These are phyloP conservation scores for Troides helena DNA, from an alignment of 2,888 invertebrate genomes.

Conservation along the genomic window DNA sequence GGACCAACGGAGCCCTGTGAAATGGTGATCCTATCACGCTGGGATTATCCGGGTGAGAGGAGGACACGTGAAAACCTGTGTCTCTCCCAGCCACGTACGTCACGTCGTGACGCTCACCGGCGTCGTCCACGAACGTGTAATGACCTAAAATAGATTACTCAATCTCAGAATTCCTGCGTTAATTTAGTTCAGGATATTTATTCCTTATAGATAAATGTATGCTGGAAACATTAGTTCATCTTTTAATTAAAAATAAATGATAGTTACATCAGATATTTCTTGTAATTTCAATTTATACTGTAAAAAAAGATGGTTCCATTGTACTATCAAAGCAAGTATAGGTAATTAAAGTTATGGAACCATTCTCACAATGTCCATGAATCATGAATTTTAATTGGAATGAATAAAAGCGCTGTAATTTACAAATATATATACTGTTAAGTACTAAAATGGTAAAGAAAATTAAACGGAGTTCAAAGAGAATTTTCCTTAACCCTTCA, in stretches of 20 bases:
- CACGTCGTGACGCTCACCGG: slow-evolving; percentile 87
- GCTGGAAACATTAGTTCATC: no score
- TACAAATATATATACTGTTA: no score
- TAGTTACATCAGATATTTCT: neutral
- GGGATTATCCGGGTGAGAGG: slow-evolving; percentile 84
- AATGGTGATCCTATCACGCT: slow-evolving; percentile 83
- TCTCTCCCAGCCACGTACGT: slow-evolving; percentile 87
- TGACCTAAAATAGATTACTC: slow-evolving; percentile 59
- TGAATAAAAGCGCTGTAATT: neutral
- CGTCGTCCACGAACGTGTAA: slow-evolving; percentile 87
- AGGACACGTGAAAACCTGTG: slow-evolving; percentile 88
- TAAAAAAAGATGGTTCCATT: neutral
- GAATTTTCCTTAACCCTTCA: neutral
- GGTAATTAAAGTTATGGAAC: no score
- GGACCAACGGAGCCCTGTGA: slow-evolving; percentile 82
- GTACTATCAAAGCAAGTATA: neutral
- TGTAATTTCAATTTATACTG: neutral
- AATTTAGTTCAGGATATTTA: neutral
- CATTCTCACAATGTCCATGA: no score
- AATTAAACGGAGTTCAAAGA: neutral
- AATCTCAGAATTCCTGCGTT: neutral
- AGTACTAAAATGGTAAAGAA: no score
- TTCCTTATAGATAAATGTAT: no score
- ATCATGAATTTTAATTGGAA: neutral
- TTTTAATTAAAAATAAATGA: neutral